A percentile compares a stretch with the other conserved stretches of the same genome.
These are phyloP conservation scores for Ailuropoda melanoleuca DNA, from an alignment of 2,113 vertebrate species.

Conservation along the genomic window DNA sequence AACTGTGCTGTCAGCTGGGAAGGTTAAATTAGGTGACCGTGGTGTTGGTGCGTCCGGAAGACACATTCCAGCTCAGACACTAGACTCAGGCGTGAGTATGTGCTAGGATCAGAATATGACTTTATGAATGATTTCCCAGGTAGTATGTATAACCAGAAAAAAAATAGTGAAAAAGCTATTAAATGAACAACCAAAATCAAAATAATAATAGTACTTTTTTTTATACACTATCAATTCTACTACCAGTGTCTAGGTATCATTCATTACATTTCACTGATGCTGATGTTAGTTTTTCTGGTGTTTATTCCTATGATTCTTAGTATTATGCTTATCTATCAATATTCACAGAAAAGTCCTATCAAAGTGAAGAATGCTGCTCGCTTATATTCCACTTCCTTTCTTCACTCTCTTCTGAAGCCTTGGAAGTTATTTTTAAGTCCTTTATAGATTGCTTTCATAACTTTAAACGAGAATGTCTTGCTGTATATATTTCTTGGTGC, in stretches of 20 bases:
- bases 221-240: accelerated
- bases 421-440: neutral
- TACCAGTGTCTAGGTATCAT: accelerated
- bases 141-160: neutral
- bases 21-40: neutral
- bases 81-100: neutral
- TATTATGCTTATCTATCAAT: accelerated
- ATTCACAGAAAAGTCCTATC: neutral
- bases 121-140: neutral
- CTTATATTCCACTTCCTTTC: neutral
- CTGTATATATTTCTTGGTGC: neutral
- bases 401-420: neutral
- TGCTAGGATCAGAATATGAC: neutral
- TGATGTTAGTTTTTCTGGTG: neutral
- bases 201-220: neutral
- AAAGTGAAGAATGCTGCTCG: neutral
- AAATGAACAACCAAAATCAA: neutral
- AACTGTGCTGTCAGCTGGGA: accelerated
- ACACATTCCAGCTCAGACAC: accelerated
- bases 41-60: accelerated
- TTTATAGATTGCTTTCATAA: neutral
- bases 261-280: neutral
- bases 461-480: neutral
- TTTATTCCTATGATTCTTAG: neutral
- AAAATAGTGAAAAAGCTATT: neutral